A percentile compares a stretch with the other conserved stretches of the same genome.
These are phyloP conservation scores for Athetis lepigone DNA, from an alignment of 2,888 invertebrate species.

Conservation along the genomic window DNA sequence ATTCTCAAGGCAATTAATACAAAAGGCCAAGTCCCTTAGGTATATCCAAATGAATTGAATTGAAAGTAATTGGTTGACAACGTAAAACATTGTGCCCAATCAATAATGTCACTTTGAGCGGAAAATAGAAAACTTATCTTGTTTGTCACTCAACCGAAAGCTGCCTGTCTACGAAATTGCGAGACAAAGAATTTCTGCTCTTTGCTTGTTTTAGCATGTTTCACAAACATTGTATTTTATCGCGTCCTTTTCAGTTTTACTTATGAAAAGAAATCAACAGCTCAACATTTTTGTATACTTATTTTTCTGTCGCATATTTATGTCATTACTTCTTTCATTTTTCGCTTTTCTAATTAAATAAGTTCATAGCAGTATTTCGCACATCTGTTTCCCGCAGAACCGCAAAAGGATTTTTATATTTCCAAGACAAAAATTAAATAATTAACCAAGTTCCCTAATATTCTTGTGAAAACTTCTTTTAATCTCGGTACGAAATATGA, in stretches of 20 bases:
- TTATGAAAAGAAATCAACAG: not conserved
- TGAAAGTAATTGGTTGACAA: constrained; percentile 27
- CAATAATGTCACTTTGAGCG: constrained; percentile 42
- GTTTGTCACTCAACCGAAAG: constrained; percentile 35
- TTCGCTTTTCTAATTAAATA: constrained; percentile 15
- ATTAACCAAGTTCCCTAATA: constrained; percentile 11
- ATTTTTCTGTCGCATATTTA: not conserved
- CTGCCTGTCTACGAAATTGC: constrained; percentile 35
- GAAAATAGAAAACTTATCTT: constrained; percentile 48
- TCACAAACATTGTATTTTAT: constrained; percentile 24
- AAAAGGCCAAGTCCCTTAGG: not conserved
- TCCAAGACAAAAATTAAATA: not conserved
- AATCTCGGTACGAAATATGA: not conserved
- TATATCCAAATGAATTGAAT: constrained; percentile 14
- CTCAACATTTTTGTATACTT: not conserved
- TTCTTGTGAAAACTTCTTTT: constrained; percentile 8
- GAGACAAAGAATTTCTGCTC: constrained; percentile 27
- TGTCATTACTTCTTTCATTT: not conserved
- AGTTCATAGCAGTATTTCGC: constrained; percentile 7
- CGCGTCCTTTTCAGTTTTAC: not conserved
- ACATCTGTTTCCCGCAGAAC: constrained; percentile 2
- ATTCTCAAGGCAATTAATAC: constrained; percentile 6
- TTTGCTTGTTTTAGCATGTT: constrained; percentile 7
- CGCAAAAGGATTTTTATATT: not conserved
- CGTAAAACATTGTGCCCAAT: constrained; percentile 20